A percentile compares a stretch with the other conserved stretches of the same genome.
phyloP scores from a whole-genome alignment of 2,888 invertebrate genomes.

The Neria commutata region DNA sequence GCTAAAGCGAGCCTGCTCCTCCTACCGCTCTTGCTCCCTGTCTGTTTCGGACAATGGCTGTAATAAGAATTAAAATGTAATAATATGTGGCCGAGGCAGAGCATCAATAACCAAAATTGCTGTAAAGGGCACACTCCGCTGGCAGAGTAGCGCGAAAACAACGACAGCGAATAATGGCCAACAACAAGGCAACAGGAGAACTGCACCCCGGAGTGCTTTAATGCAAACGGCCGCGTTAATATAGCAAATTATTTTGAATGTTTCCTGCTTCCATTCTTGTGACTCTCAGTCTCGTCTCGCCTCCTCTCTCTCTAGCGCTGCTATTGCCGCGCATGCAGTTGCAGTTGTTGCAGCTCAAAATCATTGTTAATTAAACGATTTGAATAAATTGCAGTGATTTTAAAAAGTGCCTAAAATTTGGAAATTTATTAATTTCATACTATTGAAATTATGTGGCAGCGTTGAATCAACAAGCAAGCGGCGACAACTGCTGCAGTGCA shows the following conservation, averaged over 20 bases:
- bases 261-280: background rate
- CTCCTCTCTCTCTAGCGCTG: too few species aligned
- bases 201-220: slow-evolving; percentile 4
- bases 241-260: slow-evolving; percentile 12
- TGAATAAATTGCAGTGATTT: slow-evolving; percentile 44
- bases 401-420: slow-evolving; percentile 27
- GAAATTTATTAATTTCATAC: slow-evolving; percentile 32
- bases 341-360: too few species aligned
- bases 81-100: slow-evolving; percentile 20
- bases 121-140: background rate
- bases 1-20: too few species aligned
- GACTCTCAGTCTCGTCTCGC: background rate
- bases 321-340: slow-evolving; percentile 27
- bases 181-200: background rate
- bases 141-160: too few species aligned
- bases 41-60: slow-evolving; percentile 16
- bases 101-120: background rate
- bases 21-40: too few species aligned
- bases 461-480: too few species aligned
- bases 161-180: too few species aligned
- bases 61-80: slow-evolving; percentile 22
- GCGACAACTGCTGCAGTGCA: too few species aligned
- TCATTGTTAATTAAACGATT: slow-evolving; percentile 37
- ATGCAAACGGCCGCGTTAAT: slow-evolving; percentile 11
- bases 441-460: slow-evolving; percentile 26